Evolutionary conservation across 1,140 invertebrate genomes (phyloP), one percentile per base, ranked within the genome.

Genomic region (Drosophila orosa): DNA sequence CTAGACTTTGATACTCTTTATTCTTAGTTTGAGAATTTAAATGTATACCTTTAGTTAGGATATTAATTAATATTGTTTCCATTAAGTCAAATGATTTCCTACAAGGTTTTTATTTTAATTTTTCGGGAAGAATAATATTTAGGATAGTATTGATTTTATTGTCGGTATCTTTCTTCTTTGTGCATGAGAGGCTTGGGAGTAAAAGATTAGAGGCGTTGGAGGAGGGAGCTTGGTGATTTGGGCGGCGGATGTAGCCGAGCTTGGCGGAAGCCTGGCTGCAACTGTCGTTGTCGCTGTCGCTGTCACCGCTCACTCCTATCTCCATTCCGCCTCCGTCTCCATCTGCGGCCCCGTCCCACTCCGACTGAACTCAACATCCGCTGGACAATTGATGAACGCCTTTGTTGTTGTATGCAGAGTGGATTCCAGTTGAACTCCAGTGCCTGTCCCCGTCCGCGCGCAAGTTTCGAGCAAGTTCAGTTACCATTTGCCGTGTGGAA

Each of bases 331-430:
- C 25, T 56, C 31, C 42, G 7, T 12, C 25, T 29, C 22, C 29
- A 17, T 24, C 19, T 40, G 7, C 33, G n/a, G 7, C 37, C 31
- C 31, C 37, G 10, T 17, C 27, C 29, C 42, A 13, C 35, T 33
- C 50, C n/a, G 63, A 58, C 82, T 89, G 83, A 79, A 81, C 66
- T 81, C 68, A 83, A 83, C 83, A 89, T 87, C 83, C 83, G 83
- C 83, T 67, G 83, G 83, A 87, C 83, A 87, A 87, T 87, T 87
- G 83, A 87, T 83, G 83, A 89, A 89, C 74, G 83, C 83, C 48
- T 82, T 77, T 85, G 81, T 74, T 80, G 74, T 69, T 82, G 79
- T 71, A 73, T 82, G 80, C 78, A 72, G 60, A 65, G 65, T 71
- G 72, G 69, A 74, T 60, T 50, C 54, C 44, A 68, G 71, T 62